These are phyloP conservation scores for Cardinalis cardinalis DNA, from an alignment of 2,113 vertebrate species.

Conservation along the genomic window DNA sequence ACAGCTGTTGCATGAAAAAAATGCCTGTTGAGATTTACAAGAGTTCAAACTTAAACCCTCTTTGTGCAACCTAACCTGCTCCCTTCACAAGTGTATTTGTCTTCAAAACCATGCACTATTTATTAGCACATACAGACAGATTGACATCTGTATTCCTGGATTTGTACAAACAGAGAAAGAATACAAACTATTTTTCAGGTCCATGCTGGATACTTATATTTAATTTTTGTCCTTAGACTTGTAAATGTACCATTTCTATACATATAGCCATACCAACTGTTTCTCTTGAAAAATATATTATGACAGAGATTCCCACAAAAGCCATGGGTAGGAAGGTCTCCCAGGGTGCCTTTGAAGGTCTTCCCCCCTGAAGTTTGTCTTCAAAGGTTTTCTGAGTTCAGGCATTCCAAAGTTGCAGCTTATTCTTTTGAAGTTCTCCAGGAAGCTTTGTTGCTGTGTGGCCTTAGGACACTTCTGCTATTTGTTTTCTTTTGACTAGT, in stretches of 20 bases:
- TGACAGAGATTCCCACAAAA: not conserved
- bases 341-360: not conserved
- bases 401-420: not conserved
- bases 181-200: not conserved
- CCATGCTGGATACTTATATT: not conserved
- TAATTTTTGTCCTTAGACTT: not conserved
- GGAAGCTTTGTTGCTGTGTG: conserved; percentile 15
- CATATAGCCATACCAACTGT: not conserved
- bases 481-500: conserved; percentile 23
- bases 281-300: not conserved
- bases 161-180: not conserved
- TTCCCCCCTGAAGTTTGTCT: not conserved
- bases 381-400: not conserved
- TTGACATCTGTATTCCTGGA: not conserved
- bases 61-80: not conserved
- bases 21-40: not conserved
- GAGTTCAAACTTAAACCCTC: not conserved
- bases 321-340: not conserved
- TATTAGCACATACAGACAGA: not conserved
- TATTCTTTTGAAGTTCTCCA: not conserved
- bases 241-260: not conserved
- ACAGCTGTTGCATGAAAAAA: not conserved
- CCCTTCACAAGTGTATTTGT: not conserved
- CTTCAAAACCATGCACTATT: not conserved
- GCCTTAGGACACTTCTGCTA: conserved; percentile 8